Evolutionary conservation across 2,113 vertebrate species (phyloP).

Genomic region (Gadus chalcogrammus): DNA sequence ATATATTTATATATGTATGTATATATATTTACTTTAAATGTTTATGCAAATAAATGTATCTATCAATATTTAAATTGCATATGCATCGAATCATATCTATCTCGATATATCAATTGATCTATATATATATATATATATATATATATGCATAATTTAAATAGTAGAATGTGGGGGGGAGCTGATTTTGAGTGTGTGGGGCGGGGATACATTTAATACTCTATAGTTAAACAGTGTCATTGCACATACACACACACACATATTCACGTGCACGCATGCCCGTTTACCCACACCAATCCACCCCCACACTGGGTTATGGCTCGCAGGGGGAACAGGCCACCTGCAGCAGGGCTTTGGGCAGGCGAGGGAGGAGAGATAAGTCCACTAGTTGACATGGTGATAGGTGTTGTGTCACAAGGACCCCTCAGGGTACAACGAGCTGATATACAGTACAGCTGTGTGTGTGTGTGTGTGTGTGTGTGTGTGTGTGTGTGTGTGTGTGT

Average conservation of each 20-base stretch:
- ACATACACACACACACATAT: neutral
- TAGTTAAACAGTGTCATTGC: neutral
- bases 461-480: slow-evolving; percentile 16
- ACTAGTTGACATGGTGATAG: slow-evolving; percentile 33
- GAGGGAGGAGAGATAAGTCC: slow-evolving; percentile 35
- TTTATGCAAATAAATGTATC: too few species aligned
- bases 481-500: neutral
- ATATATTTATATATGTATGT: slow-evolving; percentile 35
- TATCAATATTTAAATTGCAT: too few species aligned
- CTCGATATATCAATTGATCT: too few species aligned
- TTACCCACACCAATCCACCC: neutral
- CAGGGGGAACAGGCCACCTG: slow-evolving; percentile 24
- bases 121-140: too few species aligned
- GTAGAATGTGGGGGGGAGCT: neutral
- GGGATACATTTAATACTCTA: neutral
- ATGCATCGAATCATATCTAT: slow-evolving; percentile 33
- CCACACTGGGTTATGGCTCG: neutral
- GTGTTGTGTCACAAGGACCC: slow-evolving; percentile 45
- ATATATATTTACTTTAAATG: too few species aligned
- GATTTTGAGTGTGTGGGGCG: neutral
- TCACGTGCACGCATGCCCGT: neutral
- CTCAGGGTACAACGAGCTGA: slow-evolving; percentile 24
- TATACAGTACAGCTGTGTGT: slow-evolving; percentile 29
- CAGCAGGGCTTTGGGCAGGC: slow-evolving; percentile 28
- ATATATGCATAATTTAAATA: too few species aligned